A percentile compares a stretch with the other conserved stretches of the same genome.
phyloP scores from a whole-genome alignment of 2,888 invertebrate species.

The Craniophora ligustri region DNA sequence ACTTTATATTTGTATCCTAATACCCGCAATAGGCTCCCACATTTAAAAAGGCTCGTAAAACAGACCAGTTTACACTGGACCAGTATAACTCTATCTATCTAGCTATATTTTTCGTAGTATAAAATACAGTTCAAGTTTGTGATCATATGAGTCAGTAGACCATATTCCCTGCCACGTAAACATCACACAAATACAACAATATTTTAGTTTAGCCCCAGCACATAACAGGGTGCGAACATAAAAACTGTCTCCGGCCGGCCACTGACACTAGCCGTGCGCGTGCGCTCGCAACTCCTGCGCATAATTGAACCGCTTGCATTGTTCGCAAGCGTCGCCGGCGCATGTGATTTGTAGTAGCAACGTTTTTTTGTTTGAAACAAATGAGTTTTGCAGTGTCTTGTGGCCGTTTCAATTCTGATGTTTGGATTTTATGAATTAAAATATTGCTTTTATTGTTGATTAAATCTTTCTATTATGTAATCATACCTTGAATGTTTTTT shows the following conservation, averaged over 20 bases:
- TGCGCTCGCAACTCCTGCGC: slow-evolving; percentile 60
- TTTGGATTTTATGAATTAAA: not conserved
- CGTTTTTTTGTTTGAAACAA: slow-evolving; percentile 40
- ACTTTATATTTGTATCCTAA: no score
- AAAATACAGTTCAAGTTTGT: no score
- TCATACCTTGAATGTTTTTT: no score
- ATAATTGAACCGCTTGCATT: slow-evolving; percentile 59
- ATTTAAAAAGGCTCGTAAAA: no score
- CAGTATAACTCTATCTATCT: no score
- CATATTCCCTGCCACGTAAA: not conserved
- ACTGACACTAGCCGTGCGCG: slow-evolving; percentile 55
- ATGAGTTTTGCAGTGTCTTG: slow-evolving; percentile 40
- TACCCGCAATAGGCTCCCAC: no score
- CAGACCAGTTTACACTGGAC: no score
- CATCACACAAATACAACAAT: not conserved
- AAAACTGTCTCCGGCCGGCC: slow-evolving; percentile 48
- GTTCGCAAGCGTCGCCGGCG: slow-evolving; percentile 47
- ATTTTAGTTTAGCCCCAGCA: slow-evolving; percentile 14
- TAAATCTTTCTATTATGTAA: no score
- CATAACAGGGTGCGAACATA: slow-evolving; percentile 44
- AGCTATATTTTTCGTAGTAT: no score
- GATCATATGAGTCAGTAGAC: not conserved
- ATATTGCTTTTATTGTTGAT: no score
- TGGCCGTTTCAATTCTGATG: slow-evolving; percentile 7
- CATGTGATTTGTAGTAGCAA: slow-evolving; percentile 54